These are phyloP conservation scores for Halictus rubicundus DNA, from an alignment of 1,140 invertebrate genomes.

Conservation along the genomic window DNA sequence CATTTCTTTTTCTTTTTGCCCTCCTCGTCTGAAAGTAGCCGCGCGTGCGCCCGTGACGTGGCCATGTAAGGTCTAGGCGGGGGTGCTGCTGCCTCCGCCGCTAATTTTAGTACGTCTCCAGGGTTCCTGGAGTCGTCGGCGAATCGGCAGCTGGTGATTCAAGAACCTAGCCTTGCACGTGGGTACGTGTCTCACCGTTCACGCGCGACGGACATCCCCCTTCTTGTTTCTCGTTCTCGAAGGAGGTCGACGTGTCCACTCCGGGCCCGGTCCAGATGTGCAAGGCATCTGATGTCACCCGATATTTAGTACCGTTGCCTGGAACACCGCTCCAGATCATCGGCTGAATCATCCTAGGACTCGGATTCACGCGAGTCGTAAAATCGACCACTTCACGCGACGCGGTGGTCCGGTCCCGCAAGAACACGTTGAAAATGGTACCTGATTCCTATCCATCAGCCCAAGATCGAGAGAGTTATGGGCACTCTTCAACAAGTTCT, in stretches of 20 bases:
- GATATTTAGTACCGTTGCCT: not conserved
- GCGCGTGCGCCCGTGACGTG: slow-evolving; percentile 54
- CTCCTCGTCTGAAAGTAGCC: slow-evolving; percentile 46
- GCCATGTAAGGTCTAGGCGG: slow-evolving; percentile 67
- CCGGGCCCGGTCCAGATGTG: slow-evolving; percentile 48
- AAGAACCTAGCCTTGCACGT: slow-evolving; percentile 66
- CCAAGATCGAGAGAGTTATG: too few species aligned
- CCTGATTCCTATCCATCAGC: too few species aligned
- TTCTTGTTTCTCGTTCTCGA: slow-evolving; percentile 49
- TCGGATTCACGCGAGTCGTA: not conserved
- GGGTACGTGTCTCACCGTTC: slow-evolving; percentile 67
- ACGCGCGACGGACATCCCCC: slow-evolving; percentile 66
- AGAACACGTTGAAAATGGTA: too few species aligned
- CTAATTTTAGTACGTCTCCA: slow-evolving; percentile 75
- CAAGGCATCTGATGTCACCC: slow-evolving; percentile 10
- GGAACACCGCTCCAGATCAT: not conserved
- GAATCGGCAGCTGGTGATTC: slow-evolving; percentile 74
- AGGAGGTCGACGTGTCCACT: slow-evolving; percentile 54
- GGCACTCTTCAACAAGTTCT: too few species aligned
- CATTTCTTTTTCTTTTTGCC: slow-evolving; percentile 15
- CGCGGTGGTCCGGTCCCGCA: too few species aligned
- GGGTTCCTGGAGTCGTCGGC: slow-evolving; percentile 65
- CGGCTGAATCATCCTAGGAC: not conserved
- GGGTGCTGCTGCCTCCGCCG: slow-evolving; percentile 56
- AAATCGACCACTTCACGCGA: too few species aligned